Evolutionary conservation across 2,888 invertebrate genomes (phyloP).

Genomic region (Ophion obscuratus): DNA sequence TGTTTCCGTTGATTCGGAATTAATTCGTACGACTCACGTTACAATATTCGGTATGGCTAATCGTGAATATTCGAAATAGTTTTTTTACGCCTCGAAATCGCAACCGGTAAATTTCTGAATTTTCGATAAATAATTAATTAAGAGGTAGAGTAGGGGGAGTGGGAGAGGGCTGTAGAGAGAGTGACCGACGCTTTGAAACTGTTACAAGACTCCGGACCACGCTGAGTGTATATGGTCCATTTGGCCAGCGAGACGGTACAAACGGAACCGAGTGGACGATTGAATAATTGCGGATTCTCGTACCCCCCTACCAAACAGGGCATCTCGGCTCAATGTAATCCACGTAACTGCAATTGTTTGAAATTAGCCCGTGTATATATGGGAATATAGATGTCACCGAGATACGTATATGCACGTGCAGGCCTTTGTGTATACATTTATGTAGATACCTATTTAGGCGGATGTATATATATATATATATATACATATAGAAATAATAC

Average conservation of each 20-base stretch:
- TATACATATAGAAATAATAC: neutral
- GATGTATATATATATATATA: neutral
- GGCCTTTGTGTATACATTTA: neutral
- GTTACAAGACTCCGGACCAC: slow-evolving; percentile 52
- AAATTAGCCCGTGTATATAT: slow-evolving; percentile 71
- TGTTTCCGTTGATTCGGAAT: neutral
- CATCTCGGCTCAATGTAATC: slow-evolving; percentile 68
- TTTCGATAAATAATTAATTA: neutral
- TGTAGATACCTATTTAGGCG: neutral
- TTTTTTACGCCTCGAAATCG: neutral
- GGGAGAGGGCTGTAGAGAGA: slow-evolving; percentile 30
- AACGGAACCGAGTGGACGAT: slow-evolving; percentile 75
- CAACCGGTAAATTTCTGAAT: neutral
- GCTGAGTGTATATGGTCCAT: slow-evolving; percentile 15
- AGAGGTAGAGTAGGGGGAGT: slow-evolving; percentile 2
- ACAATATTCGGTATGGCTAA: neutral
- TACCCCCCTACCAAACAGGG: slow-evolving; percentile 61
- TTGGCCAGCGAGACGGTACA: slow-evolving; percentile 69
- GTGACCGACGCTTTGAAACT: slow-evolving; percentile 61
- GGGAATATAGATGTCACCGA: neutral
- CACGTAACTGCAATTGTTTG: slow-evolving; percentile 75
- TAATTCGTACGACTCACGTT: neutral
- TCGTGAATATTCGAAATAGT: slow-evolving; percentile 3
- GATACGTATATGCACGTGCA: neutral
- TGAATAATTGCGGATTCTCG: slow-evolving; percentile 81